Evolutionary conservation across 2,888 invertebrate genomes (phyloP).

Genomic region (Trachelus stipa): DNA sequence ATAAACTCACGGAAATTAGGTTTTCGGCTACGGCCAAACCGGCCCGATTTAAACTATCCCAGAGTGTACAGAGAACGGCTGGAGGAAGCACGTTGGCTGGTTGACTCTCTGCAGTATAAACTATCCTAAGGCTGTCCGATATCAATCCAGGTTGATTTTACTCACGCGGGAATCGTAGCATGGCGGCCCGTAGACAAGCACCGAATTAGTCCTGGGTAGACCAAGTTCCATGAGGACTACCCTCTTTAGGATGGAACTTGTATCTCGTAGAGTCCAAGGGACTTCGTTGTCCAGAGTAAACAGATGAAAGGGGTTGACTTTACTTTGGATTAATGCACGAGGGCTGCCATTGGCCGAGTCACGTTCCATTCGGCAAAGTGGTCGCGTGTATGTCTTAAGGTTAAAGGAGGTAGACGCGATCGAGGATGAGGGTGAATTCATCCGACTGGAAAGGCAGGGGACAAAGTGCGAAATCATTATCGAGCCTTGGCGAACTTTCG

Average conservation of each 20-base stretch:
- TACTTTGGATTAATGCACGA: background rate
- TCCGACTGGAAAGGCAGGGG: background rate
- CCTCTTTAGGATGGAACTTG: background rate
- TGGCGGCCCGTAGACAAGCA: background rate
- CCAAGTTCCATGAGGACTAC: background rate
- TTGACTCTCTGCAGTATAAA: background rate
- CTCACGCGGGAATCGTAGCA: background rate
- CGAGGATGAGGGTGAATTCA: conserved; percentile 29
- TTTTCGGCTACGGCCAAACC: background rate
- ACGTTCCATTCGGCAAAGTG: conserved; percentile 26
- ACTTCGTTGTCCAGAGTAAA: background rate
- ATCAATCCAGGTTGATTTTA: background rate
- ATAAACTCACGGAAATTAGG: background rate
- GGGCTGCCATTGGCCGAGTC: conserved; percentile 31
- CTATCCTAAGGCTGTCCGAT: background rate
- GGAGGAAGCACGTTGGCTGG: background rate
- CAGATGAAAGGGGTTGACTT: background rate
- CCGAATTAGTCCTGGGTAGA: background rate
- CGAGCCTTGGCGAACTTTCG: no score
- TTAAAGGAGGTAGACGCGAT: conserved; percentile 18
- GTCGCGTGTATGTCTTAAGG: conserved; percentile 29
- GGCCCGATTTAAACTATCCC: background rate
- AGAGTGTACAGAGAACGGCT: background rate
- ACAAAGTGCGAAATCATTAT: no score
- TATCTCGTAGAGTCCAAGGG: background rate